phyloP scores from a whole-genome alignment of 2,797 vertebrate species.

The Acipenser transmontanus region DNA sequence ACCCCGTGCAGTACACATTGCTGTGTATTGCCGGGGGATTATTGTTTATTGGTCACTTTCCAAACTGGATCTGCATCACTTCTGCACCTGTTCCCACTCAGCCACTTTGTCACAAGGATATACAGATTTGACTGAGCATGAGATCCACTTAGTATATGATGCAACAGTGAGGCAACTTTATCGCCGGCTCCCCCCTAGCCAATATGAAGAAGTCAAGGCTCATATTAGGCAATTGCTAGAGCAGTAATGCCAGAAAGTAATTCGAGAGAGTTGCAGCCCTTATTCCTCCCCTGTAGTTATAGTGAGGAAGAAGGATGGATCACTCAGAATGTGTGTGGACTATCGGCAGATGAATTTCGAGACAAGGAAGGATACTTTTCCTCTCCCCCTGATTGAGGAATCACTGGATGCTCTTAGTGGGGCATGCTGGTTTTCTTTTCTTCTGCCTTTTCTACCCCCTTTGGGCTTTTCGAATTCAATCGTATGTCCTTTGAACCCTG shows the following conservation, averaged over 20 bases:
- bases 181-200: background rate
- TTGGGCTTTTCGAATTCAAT: constrained; percentile 7
- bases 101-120: too few relatives aligned
- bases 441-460: constrained; percentile 18
- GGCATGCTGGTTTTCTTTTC: constrained; percentile 20
- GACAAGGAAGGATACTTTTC: constrained; percentile 4
- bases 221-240: constrained; percentile 14
- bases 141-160: background rate
- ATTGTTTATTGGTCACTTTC: too few relatives aligned
- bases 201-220: constrained; percentile 5
- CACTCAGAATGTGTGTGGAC: constrained; percentile 7
- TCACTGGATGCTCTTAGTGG: background rate
- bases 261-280: constrained; percentile 13
- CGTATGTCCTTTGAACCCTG: constrained; percentile 11
- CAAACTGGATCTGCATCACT: too few relatives aligned
- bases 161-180: background rate
- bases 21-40: too few relatives aligned
- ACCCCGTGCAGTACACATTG: too few relatives aligned
- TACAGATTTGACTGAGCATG: too few relatives aligned
- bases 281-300: constrained; percentile 7
- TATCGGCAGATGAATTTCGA: constrained; percentile 3
- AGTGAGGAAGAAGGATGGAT: background rate
- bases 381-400: constrained; percentile 6
- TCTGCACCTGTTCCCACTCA: too few relatives aligned
- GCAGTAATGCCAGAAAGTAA: background rate